Evolutionary conservation across 1,140 invertebrate species (phyloP).

Genomic region (Bradysia coprophila): DNA sequence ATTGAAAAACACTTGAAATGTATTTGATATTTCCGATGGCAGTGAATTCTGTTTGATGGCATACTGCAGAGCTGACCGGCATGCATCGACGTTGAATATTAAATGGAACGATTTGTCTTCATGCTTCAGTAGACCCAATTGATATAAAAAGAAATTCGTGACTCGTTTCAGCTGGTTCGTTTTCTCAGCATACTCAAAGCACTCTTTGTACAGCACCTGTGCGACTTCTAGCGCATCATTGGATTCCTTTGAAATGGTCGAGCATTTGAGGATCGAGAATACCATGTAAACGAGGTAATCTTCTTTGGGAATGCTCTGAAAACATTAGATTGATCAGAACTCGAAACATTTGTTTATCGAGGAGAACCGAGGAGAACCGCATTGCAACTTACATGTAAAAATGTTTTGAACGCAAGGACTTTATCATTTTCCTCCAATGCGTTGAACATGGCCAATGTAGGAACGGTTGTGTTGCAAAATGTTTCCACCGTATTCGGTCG

Average conservation of each 20-base stretch:
- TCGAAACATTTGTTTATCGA: background rate
- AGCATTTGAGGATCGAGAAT: constrained; percentile 36
- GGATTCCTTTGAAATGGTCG: constrained; percentile 30
- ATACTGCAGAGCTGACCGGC: constrained; percentile 33
- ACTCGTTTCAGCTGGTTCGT: constrained; percentile 27
- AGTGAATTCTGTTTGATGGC: constrained; percentile 29
- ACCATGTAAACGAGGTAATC: constrained; percentile 27
- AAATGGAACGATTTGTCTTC: constrained; percentile 35
- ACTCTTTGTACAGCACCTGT: constrained; percentile 33
- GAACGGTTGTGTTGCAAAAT: constrained; percentile 16
- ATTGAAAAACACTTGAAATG: constrained; percentile 33
- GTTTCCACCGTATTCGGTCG: constrained; percentile 9
- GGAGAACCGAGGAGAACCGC: background rate
- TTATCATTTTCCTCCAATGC: constrained; percentile 11
- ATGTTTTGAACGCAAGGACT: constrained; percentile 17
- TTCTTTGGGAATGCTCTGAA: constrained; percentile 16
- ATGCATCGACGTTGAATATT: constrained; percentile 36
- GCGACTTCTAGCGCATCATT: constrained; percentile 30
- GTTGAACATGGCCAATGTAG: constrained; percentile 15
- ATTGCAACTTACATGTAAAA: constrained; percentile 14
- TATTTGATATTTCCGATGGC: constrained; percentile 28
- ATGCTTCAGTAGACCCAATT: constrained; percentile 45
- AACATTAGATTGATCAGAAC: background rate
- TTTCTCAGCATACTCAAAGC: constrained; percentile 32
- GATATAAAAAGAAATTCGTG: constrained; percentile 43